phyloP scores from a whole-genome alignment of 2,113 vertebrate genomes.

The Saccopteryx leptura region DNA sequence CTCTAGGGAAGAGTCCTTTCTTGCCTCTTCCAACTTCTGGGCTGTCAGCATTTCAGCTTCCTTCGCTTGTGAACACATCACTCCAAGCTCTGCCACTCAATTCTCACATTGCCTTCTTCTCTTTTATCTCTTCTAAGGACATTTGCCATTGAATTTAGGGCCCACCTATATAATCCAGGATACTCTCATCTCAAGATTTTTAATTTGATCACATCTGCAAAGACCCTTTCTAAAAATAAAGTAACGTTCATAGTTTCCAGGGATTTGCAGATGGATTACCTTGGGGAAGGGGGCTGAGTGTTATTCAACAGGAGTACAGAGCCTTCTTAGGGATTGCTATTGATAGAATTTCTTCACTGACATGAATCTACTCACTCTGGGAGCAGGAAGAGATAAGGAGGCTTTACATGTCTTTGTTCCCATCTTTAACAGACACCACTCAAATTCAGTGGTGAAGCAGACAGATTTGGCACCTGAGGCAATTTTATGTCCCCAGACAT shows the following conservation, averaged over 20 bases:
- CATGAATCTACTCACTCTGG: neutral
- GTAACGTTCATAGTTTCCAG: neutral
- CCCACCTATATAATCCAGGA: neutral
- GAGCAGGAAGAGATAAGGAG: neutral
- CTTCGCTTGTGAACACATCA: neutral
- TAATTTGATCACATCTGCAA: neutral
- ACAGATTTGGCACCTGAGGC: neutral
- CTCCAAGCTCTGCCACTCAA: neutral
- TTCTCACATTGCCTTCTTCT: neutral
- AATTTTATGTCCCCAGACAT: neutral
- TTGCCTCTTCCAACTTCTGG: neutral
- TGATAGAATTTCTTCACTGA: neutral
- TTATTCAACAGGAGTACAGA: neutral
- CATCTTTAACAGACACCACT: neutral
- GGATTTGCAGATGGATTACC: neutral
- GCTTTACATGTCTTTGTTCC: neutral
- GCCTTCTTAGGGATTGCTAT: neutral
- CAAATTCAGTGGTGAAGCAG: neutral
- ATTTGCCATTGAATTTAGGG: neutral
- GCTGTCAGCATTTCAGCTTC: neutral
- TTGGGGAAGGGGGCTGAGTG: neutral
- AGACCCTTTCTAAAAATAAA: neutral
- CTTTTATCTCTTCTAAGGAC: neutral
- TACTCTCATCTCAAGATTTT: constrained; percentile 26
- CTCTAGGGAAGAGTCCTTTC: neutral